phyloP scores from a whole-genome alignment of 1,140 invertebrate species.

The Acromyrmex charruanus region DNA sequence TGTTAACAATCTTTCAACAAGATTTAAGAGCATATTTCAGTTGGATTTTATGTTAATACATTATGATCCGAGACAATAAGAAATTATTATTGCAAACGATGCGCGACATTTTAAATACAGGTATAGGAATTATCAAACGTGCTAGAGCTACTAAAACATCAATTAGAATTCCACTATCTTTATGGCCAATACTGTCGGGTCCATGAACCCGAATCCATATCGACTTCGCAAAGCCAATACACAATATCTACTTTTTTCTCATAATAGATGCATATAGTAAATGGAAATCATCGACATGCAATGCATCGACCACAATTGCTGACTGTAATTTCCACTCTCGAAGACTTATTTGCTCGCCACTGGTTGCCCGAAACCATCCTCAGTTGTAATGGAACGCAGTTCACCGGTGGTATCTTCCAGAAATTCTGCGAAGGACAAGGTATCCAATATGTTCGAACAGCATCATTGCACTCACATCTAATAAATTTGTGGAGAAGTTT shows the following conservation, averaged over 20 bases:
- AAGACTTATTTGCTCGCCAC: not conserved
- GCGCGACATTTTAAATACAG: not conserved
- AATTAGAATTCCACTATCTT: not conserved
- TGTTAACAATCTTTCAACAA: not conserved
- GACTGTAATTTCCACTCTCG: not conserved
- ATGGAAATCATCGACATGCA: not conserved
- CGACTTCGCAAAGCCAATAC: not conserved
- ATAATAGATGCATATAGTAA: not conserved
- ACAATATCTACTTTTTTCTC: not conserved
- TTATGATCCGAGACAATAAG: not conserved
- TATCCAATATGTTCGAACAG: too few species aligned
- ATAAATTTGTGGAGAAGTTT: too few species aligned
- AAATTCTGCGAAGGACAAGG: too few species aligned
- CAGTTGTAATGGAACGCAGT: too few species aligned
- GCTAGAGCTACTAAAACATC: not conserved
- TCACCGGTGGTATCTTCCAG: too few species aligned
- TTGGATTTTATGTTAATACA: not conserved
- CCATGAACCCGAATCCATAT: not conserved
- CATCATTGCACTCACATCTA: too few species aligned
- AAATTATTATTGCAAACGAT: too few species aligned
- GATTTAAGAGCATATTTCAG: not conserved
- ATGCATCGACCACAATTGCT: not conserved
- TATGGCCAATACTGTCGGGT: not conserved
- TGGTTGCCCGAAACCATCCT: too few species aligned
- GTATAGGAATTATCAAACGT: not conserved